phyloP scores from a whole-genome alignment of 2,888 invertebrate genomes.

The Helobdella robusta region DNA sequence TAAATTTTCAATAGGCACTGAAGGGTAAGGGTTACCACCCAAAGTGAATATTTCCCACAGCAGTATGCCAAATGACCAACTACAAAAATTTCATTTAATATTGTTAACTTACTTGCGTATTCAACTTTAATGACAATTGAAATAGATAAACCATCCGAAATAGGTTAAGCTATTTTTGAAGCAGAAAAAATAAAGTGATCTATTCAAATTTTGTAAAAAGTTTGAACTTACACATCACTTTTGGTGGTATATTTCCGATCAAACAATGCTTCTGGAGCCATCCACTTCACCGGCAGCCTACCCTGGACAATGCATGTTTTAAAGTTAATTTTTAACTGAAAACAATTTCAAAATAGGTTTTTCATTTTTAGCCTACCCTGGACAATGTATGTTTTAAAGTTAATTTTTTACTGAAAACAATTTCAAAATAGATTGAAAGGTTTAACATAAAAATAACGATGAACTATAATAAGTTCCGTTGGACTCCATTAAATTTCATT shows the following conservation, averaged over 20 bases:
- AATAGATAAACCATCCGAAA: no score
- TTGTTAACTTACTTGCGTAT: conserved; percentile 8
- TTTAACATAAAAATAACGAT: background rate
- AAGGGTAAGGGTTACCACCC: conserved; percentile 95
- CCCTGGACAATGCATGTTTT: conserved; percentile 60
- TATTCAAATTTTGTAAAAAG: background rate
- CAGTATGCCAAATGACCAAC: conserved; percentile 88
- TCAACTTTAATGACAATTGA: background rate
- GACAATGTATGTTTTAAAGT: background rate
- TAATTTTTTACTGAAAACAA: background rate
- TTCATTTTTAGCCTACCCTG: background rate
- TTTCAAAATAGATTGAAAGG: no score
- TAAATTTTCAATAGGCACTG: conserved; percentile 86
- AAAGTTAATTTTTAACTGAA: background rate
- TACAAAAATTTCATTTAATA: conserved; percentile 56
- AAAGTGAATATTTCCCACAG: conserved; percentile 98
- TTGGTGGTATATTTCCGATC: conserved; percentile 74
- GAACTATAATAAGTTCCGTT: no score
- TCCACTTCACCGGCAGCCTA: conserved; percentile 93
- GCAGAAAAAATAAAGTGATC: no score
- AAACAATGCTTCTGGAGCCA: conserved; percentile 95
- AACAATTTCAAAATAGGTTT: background rate
- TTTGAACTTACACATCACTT: conserved; percentile 59
- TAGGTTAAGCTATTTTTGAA: no score
- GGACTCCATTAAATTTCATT: no score